Base-by-base conservation (phyloP, 2,797 vertebrate genomes). In the Todus mexicanus region DNA sequence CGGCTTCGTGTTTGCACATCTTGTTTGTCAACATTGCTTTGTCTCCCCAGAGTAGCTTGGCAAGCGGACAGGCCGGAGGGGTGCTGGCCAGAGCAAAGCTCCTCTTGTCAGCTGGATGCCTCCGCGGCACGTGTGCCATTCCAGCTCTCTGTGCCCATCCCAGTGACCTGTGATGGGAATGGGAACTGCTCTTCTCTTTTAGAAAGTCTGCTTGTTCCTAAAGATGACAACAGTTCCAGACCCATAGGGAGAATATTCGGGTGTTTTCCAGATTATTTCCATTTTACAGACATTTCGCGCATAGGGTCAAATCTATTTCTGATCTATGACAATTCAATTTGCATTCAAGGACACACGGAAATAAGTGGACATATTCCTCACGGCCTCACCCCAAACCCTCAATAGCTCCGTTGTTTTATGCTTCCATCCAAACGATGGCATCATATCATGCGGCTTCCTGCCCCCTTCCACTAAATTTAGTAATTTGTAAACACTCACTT, bases 191-290 rank as follows among this genome's bases (percentile, higher is more conserved):
- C 35, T 5, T 59, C 18, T 31, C 8, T 26, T 79, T 40, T 42
- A 35, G 7, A 51, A 88, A 59, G 27, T 29, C 7, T 22, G 11
- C 4, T 42, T 43, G 7, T 54, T 83, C 80, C 38, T 54, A 54
- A 87, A 63, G 9, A 26, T 25, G 8, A 26, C 15, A 72, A 8
- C 27, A 43, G 15, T 48, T 50, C 35, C 21, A 50, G 10, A 75
- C 37, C 15, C 18, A n/a, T 0, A 42, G 23, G 11, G 19, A 82
- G 15, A 79, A 35, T 25, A 48, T 12, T 29, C 4, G 0, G 5
- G 9, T 17, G 23, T 37, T 0, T 0, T 0, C 11, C 0, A 1
- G 31, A 15, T 77, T 77, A 64, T 51, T 83, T 78, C 29, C 70
- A 8, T 33, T 71, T 79, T 42, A 73, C 10, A 50, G 65, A 29